Evolutionary conservation across 2,888 invertebrate species (phyloP).

Genomic region (Eledona agricola): DNA sequence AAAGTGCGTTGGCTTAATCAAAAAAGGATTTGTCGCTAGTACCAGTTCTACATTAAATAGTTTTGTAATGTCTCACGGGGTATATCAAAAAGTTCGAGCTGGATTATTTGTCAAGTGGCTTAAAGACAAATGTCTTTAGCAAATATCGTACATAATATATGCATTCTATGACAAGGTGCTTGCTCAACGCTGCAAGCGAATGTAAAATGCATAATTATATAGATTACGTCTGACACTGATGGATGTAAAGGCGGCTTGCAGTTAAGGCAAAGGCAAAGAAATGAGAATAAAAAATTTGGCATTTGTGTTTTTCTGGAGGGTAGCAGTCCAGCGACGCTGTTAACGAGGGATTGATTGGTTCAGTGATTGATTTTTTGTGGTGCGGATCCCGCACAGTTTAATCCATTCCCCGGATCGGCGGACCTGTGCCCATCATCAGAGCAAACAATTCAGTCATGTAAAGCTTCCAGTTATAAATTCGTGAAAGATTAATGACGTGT

Average conservation of each 20-base stretch:
- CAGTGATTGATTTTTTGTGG: constrained; percentile 31
- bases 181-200: constrained; percentile 15
- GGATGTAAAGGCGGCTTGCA: too few relatives aligned
- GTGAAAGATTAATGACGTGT: constrained; percentile 33
- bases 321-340: too few relatives aligned
- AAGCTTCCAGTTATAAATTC: constrained; percentile 31
- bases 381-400: constrained; percentile 11
- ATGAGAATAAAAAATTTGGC: constrained; percentile 22
- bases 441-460: constrained; percentile 32
- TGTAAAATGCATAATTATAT: constrained; percentile 11
- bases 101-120: constrained; percentile 16
- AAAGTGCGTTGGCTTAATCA: too few relatives aligned
- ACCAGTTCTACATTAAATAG: too few relatives aligned
- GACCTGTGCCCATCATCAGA: constrained; percentile 26
- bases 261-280: not conserved
- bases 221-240: constrained; percentile 22
- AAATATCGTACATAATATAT: too few relatives aligned
- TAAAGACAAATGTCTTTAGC: constrained; percentile 12
- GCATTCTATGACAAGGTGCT: too few relatives aligned
- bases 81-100: constrained; percentile 13
- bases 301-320: constrained; percentile 23
- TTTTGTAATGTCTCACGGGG: constrained; percentile 7
- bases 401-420: constrained; percentile 19
- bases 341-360: constrained; percentile 30
- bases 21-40: too few relatives aligned